A percentile compares a stretch with the other conserved stretches of the same genome.
Conservation (phyloP, 2,888 invertebrate genomes). For the Tenthredo amoena region DNA sequence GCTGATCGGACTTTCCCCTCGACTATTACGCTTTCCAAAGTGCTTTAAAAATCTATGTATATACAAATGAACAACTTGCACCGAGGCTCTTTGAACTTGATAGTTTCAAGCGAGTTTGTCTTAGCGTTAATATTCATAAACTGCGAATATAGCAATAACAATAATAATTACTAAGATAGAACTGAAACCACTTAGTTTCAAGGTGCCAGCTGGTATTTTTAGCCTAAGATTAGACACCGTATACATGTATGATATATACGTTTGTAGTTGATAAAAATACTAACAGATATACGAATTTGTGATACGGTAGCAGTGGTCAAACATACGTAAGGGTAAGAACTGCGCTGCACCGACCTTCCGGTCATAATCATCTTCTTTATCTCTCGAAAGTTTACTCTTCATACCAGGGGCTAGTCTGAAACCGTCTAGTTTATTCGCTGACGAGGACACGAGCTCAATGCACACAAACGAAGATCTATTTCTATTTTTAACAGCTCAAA, state of each 20-base stretch:
- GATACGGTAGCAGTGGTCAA: neutral
- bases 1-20: slow-evolving; percentile 33
- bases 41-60: neutral
- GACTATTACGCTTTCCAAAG: slow-evolving; percentile 8
- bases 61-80: neutral
- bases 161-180: neutral
- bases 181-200: neutral
- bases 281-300: neutral
- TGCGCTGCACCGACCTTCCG: slow-evolving; percentile 14
- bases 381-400: slow-evolving; percentile 29
- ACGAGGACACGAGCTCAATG: slow-evolving; percentile 55
- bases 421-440: slow-evolving; percentile 54
- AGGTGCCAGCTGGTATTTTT: neutral
- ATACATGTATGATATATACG: neutral
- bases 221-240: slow-evolving; percentile 7
- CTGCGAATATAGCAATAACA: neutral
- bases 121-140: neutral
- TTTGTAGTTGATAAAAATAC: neutral
- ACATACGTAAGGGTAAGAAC: neutral
- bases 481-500: slow-evolving; percentile 73
- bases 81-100: neutral
- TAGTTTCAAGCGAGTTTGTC: neutral
- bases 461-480: slow-evolving; percentile 56
- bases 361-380: slow-evolving; percentile 47
- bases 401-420: slow-evolving; percentile 1